Percentiles rank a stretch among this genome's conserved stretches.
phyloP scores from a whole-genome alignment of 2,888 invertebrate genomes.

The Drosophila neutralis region DNA sequence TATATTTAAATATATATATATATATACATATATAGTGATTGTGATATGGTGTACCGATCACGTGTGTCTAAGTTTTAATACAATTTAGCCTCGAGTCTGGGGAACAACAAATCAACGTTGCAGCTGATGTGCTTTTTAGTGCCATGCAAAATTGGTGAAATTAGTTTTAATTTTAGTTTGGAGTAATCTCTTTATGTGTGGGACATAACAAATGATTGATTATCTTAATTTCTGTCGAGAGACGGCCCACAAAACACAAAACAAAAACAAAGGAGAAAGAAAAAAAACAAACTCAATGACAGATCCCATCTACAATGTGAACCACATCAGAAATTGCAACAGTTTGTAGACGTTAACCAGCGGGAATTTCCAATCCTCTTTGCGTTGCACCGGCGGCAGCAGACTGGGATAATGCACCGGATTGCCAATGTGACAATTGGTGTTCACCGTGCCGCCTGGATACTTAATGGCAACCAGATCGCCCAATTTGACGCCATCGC shows the following conservation, averaged over 20 bases:
- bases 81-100: slow-evolving; percentile 37
- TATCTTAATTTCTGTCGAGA: slow-evolving; percentile 8
- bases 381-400: slow-evolving; percentile 76
- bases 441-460: slow-evolving; percentile 85
- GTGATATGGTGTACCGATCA: slow-evolving; percentile 32
- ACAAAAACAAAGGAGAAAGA: not conserved
- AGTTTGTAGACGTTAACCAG: slow-evolving; percentile 87
- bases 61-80: slow-evolving; percentile 12
- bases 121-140: slow-evolving; percentile 7
- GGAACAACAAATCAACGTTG: not conserved
- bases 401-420: slow-evolving; percentile 87
- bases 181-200: slow-evolving; percentile 15
- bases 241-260: slow-evolving; percentile 3
- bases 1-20: not conserved
- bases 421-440: slow-evolving; percentile 87
- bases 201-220: slow-evolving; percentile 30
- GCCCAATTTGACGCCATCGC: slow-evolving; percentile 86
- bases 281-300: too few species aligned
- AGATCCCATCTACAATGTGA: slow-evolving; percentile 85
- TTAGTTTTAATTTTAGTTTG: slow-evolving; percentile 19
- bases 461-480: slow-evolving; percentile 75
- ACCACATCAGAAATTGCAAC: slow-evolving; percentile 87
- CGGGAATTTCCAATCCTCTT: slow-evolving; percentile 83
- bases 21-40: slow-evolving; percentile 6
- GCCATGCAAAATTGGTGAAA: slow-evolving; percentile 15